phyloP scores from a whole-genome alignment of 2,888 invertebrate genomes.

The Arge pagana region DNA sequence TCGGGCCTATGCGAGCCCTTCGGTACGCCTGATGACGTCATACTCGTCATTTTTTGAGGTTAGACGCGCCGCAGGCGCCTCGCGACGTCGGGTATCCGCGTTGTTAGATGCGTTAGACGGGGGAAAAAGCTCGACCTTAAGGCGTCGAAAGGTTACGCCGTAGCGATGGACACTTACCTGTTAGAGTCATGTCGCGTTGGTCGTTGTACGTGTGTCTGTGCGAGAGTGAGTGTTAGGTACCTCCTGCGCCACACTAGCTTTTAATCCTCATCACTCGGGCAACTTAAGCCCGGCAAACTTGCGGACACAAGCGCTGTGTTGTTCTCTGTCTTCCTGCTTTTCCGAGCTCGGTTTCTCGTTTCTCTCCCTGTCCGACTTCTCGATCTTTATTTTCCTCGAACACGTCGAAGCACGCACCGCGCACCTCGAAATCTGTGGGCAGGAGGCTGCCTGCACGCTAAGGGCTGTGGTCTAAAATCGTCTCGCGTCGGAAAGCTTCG shows the following conservation, averaged over 20 bases:
- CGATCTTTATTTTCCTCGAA: constrained; percentile 18
- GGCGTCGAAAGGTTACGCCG: background rate
- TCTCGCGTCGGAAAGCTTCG: constrained; percentile 38
- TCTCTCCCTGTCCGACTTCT: background rate
- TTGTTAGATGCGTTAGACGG: too few species aligned
- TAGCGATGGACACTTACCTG: constrained; percentile 44
- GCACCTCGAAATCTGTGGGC: constrained; percentile 47
- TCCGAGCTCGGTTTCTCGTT: constrained; percentile 2
- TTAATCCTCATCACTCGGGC: constrained; percentile 47
- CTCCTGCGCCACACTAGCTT: constrained; percentile 34
- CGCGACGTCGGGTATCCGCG: too few species aligned
- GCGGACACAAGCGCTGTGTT: constrained; percentile 14
- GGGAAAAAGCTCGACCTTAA: background rate
- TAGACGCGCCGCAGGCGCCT: too few species aligned
- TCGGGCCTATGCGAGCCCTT: too few species aligned
- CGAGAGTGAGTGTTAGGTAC: too few species aligned
- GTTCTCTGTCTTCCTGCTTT: constrained; percentile 2
- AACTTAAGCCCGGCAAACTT: constrained; percentile 22
- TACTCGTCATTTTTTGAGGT: too few species aligned
- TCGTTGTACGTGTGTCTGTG: constrained; percentile 37
- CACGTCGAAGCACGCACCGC: constrained; percentile 37
- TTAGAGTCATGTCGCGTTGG: constrained; percentile 52
- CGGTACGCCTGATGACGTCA: too few species aligned
- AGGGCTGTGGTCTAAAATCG: constrained; percentile 55
- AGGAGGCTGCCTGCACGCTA: constrained; percentile 40